These are phyloP conservation scores for Sprattus sprattus DNA, from an alignment of 2,113 vertebrate species.

Conservation along the genomic window DNA sequence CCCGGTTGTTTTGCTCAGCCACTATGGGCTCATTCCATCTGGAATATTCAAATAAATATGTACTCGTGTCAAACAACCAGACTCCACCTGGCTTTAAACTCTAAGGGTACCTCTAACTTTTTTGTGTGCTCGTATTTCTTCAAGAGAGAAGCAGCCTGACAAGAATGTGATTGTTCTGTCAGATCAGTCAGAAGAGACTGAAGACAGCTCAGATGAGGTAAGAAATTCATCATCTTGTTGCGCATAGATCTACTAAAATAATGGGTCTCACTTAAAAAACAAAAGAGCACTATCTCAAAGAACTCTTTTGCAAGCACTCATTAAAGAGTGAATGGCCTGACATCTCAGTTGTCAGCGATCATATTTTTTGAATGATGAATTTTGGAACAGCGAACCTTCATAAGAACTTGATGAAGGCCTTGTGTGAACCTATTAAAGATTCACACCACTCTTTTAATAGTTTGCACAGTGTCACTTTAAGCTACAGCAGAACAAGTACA, in stretches of 20 bases:
- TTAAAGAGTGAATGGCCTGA: neutral
- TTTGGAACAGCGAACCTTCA: neutral
- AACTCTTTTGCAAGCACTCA: neutral
- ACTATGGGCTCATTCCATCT: neutral
- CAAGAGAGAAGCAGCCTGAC: neutral
- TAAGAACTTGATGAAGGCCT: neutral
- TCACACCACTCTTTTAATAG: neutral
- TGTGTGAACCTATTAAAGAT: neutral
- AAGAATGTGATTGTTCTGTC: constrained; percentile 13
- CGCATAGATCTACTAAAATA: neutral
- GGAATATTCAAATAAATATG: neutral
- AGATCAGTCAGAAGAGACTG: constrained; percentile 6
- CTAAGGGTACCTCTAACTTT: neutral
- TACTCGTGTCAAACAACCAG: neutral
- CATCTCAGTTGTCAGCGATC: neutral
- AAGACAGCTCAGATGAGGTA: constrained; percentile 13
- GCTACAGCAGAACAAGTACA: neutral
- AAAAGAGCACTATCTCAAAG: neutral
- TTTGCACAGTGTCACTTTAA: neutral
- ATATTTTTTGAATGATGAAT: constrained; percentile 11
- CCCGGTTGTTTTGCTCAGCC: neutral
- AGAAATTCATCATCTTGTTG: neutral
- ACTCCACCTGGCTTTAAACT: neutral
- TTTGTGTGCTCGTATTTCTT: neutral
- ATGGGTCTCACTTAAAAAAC: neutral